These are phyloP conservation scores for Drosophila bunnanda DNA, from an alignment of 2,888 invertebrate genomes.

Conservation along the genomic window DNA sequence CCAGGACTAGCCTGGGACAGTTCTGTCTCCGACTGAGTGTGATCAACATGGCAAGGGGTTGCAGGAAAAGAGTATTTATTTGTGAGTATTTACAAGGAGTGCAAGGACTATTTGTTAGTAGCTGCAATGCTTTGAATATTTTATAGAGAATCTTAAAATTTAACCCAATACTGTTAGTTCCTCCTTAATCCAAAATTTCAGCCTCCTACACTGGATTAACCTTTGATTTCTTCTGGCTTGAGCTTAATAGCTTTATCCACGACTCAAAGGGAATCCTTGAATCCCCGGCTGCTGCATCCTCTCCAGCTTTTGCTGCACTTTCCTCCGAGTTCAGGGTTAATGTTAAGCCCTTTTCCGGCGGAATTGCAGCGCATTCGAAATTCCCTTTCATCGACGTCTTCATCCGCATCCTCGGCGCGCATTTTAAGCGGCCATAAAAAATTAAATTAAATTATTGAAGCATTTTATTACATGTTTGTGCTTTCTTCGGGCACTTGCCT, in stretches of 20 bases:
- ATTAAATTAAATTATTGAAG: constrained; percentile 69
- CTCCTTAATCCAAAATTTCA: background rate
- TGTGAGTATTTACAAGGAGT: background rate
- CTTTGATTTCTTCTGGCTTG: constrained; percentile 1
- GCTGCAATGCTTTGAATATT: background rate
- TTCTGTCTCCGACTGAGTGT: background rate
- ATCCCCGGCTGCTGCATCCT: background rate
- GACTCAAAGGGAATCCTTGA: constrained; percentile 38
- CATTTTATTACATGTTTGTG: constrained; percentile 67
- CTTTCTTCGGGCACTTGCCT: constrained; percentile 21
- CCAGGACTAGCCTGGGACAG: background rate
- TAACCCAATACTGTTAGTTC: background rate
- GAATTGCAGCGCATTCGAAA: constrained; percentile 42
- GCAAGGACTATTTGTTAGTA: background rate
- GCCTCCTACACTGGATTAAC: background rate
- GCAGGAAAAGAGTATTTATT: background rate
- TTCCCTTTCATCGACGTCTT: constrained; percentile 31
- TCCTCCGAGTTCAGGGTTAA: constrained; percentile 25
- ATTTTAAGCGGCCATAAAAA: constrained; percentile 43
- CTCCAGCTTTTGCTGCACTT: constrained; percentile 8
- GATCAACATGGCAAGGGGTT: background rate
- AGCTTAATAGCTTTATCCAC: constrained; percentile 16
- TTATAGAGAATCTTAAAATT: background rate
- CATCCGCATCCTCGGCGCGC: constrained; percentile 14
- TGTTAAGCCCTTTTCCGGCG: constrained; percentile 35